Evolutionary conservation across 2,113 vertebrate genomes (phyloP).

Genomic region (Antigone vipio): DNA sequence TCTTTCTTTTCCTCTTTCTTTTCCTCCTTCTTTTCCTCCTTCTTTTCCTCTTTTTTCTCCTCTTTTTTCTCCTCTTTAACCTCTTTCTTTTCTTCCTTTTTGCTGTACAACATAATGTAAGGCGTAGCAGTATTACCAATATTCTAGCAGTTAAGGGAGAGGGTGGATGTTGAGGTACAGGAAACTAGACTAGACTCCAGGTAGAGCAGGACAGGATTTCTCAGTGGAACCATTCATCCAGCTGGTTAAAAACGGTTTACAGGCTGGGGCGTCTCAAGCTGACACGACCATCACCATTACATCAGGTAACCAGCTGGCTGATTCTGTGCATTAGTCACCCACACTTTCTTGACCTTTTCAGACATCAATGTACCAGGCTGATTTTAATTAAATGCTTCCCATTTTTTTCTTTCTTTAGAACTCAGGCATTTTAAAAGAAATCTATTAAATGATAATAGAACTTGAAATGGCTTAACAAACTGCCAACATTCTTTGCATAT

Average conservation of each 20-base stretch:
- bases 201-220: background rate
- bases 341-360: background rate
- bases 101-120: conserved; percentile 76
- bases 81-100: conserved; percentile 84
- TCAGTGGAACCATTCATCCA: background rate
- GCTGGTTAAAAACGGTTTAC: background rate
- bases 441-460: background rate
- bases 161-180: background rate
- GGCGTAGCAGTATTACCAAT: background rate
- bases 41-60: conserved; percentile 72
- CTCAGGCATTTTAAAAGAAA: background rate
- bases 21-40: conserved; percentile 70
- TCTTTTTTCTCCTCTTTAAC: conserved; percentile 78
- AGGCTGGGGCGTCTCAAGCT: background rate
- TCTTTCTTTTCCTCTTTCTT: conserved; percentile 75
- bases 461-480: background rate
- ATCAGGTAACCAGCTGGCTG: conserved; percentile 28
- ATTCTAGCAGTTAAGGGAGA: background rate
- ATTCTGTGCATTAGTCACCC: background rate
- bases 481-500: background rate
- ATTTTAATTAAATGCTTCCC: background rate
- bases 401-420: background rate
- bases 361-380: background rate
- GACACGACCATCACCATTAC: background rate
- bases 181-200: background rate